Conservation (phyloP, 1,140 invertebrate species). For the Drosophila sproati region DNA sequence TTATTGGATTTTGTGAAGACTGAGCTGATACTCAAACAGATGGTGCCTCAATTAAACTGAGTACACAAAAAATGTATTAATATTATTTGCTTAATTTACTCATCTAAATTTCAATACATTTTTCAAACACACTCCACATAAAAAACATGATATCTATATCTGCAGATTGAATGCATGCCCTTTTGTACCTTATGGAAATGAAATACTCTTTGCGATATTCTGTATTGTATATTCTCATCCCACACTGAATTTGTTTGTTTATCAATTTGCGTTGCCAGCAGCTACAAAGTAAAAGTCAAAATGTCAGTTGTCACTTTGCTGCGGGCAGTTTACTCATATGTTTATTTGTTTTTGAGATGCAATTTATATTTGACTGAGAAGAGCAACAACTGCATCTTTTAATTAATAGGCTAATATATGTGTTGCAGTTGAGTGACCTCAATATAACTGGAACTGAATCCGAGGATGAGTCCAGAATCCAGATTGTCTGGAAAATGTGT, state of each 20-base stretch:
- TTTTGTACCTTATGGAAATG: neutral
- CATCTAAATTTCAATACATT: constrained; percentile 3
- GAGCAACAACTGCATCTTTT: constrained; percentile 2
- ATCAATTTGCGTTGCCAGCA: constrained; percentile 39
- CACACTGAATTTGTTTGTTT: constrained; percentile 17
- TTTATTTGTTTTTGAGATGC: constrained; percentile 26
- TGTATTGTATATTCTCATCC: neutral
- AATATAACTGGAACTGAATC: neutral
- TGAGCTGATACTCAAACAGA: neutral
- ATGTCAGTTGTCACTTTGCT: constrained; percentile 30
- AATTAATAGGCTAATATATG: constrained; percentile 41
- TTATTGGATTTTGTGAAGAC: neutral
- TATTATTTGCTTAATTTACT: constrained; percentile 25
- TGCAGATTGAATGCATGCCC: constrained; percentile 4
- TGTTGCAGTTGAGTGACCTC: constrained; percentile 27
- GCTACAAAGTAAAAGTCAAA: constrained; percentile 27
- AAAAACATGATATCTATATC: neutral
- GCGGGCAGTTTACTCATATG: constrained; percentile 35
- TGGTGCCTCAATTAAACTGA: constrained; percentile 17
- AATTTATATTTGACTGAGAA: constrained; percentile 3
- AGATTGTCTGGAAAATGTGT: constrained; percentile 8
- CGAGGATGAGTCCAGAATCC: neutral
- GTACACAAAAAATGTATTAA: neutral
- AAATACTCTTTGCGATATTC: too few relatives aligned
- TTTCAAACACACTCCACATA: neutral